Base-by-base conservation (phyloP, 2,797 vertebrate species). In the Petrocephalus sullivani region DNA sequence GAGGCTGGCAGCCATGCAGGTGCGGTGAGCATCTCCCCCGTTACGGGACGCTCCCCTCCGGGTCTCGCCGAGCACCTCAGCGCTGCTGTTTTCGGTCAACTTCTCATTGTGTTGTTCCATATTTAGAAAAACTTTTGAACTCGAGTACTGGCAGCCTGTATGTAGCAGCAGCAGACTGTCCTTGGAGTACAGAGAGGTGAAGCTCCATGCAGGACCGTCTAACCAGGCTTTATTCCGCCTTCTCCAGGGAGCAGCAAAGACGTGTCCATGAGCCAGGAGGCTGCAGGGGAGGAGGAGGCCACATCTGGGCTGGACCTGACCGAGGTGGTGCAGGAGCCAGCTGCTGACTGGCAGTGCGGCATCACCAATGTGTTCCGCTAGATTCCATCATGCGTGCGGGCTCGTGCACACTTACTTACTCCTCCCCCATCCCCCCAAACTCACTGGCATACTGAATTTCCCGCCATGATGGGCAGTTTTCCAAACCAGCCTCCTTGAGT, bases 321-420 rank as follows among this genome's bases (percentile, higher is more conserved):
- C 90, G 97, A 97, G 85, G 97, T 97, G 89, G 97, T 96, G 10
- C 96, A 95, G 90, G 98, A 98, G 91, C 92, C 97, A 0, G 92
- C 96, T 0, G 95, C 93, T 89, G 97, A 98, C 92, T 99, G 98
- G 98, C 98, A 98, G 92, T 94, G 94, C 87, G 90, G 92, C 87
- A 96, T 97, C 89, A 91, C 96, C 89, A 96, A 93, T 6, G 97
- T 98, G 92, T 99, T 99, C 93, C 95, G 96, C 92, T 95, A 91
- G 95, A 51, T 41, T 23, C 61, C 58, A 83, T 56, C 8, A 19
- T 53, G 5, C 6, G 60, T 21, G n/a, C 60, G 1, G 16, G 2
- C 2, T 21, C 60, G 10, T 46, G 41, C 46, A n/a, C 19, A 23
- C 33, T 78, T 16, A 46, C 71, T 33, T 16, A 46, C 71, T 33